Percentiles rank a stretch among this genome's conserved stretches.
phyloP scores from a whole-genome alignment of 2,888 invertebrate genomes.

The Melanargia galathea region DNA sequence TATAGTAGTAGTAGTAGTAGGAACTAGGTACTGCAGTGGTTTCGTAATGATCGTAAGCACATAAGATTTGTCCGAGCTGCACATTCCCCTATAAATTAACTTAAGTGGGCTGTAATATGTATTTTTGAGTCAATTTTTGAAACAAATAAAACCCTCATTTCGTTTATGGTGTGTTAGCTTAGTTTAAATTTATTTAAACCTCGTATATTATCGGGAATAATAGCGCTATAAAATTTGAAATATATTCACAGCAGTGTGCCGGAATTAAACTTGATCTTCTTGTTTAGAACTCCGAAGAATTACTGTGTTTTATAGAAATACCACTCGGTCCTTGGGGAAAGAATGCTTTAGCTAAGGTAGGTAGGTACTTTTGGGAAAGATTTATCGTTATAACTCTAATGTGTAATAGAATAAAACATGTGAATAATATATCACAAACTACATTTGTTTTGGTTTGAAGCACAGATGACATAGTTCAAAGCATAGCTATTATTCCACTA shows the following conservation, averaged over 20 bases:
- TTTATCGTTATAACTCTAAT: slow-evolving; percentile 53
- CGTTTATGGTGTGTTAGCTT: slow-evolving; percentile 22
- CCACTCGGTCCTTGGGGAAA: slow-evolving; percentile 58
- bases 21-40: too few species aligned
- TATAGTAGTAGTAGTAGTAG: too few species aligned
- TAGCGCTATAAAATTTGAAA: slow-evolving; percentile 54
- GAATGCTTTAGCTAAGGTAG: slow-evolving; percentile 70
- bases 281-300: slow-evolving; percentile 73
- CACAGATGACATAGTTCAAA: too few species aligned
- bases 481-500: too few species aligned
- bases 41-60: too few species aligned
- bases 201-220: slow-evolving; percentile 29
- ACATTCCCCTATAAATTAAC: too few species aligned
- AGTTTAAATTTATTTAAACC: slow-evolving; percentile 22
- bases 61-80: too few species aligned
- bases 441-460: too few species aligned
- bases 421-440: neutral
- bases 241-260: slow-evolving; percentile 30
- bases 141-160: slow-evolving; percentile 15
- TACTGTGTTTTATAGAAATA: slow-evolving; percentile 69
- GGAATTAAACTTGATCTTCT: slow-evolving; percentile 53
- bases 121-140: slow-evolving; percentile 6
- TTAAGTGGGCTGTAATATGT: neutral
- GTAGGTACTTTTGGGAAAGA: slow-evolving; percentile 69
- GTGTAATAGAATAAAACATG: slow-evolving; percentile 35